Percentiles rank a stretch among this genome's conserved stretches.
phyloP scores from a whole-genome alignment of 2,888 invertebrate species.

The Trichacis sp. region DNA sequence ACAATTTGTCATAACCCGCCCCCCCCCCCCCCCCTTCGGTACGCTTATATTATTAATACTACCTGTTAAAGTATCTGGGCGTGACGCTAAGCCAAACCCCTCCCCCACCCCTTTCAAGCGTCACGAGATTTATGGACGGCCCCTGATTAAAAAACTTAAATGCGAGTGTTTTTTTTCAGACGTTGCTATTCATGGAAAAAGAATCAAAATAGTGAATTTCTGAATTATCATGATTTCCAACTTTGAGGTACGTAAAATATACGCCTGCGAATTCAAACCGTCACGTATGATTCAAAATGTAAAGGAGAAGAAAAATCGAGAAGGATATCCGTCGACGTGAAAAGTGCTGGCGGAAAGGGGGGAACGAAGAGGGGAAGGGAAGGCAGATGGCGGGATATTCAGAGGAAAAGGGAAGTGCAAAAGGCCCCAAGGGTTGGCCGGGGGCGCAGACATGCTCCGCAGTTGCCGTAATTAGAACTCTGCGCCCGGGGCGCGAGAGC shows the following conservation, averaged over 20 bases:
- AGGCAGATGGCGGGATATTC: slow-evolving; percentile 32
- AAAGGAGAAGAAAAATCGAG: slow-evolving; percentile 32
- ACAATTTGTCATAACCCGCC: too few species aligned
- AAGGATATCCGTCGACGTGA: slow-evolving; percentile 44
- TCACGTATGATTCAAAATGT: slow-evolving; percentile 23
- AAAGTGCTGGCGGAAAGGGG: slow-evolving; percentile 25
- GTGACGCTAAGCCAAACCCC: too few species aligned
- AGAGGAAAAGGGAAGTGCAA: slow-evolving; percentile 50
- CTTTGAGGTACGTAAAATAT: background rate
- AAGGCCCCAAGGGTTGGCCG: slow-evolving; percentile 54
- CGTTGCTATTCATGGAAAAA: too few species aligned
- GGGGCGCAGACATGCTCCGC: slow-evolving; percentile 60
- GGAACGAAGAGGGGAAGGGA: slow-evolving; percentile 7
- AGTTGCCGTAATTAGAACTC: slow-evolving; percentile 69
- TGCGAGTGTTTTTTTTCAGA: too few species aligned
- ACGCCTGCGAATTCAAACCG: background rate
- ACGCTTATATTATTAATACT: too few species aligned
- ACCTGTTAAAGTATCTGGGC: too few species aligned
- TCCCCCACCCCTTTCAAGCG: too few species aligned
- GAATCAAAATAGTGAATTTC: too few species aligned
- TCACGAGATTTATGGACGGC: too few species aligned
- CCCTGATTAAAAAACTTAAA: too few species aligned
- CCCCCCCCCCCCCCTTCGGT: too few species aligned
- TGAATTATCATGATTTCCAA: too few species aligned
- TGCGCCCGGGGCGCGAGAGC: slow-evolving; percentile 58